Percentiles rank a stretch among this genome's conserved stretches.
phyloP scores from a whole-genome alignment of 2,113 vertebrate species.

The Zosterops japonicus region DNA sequence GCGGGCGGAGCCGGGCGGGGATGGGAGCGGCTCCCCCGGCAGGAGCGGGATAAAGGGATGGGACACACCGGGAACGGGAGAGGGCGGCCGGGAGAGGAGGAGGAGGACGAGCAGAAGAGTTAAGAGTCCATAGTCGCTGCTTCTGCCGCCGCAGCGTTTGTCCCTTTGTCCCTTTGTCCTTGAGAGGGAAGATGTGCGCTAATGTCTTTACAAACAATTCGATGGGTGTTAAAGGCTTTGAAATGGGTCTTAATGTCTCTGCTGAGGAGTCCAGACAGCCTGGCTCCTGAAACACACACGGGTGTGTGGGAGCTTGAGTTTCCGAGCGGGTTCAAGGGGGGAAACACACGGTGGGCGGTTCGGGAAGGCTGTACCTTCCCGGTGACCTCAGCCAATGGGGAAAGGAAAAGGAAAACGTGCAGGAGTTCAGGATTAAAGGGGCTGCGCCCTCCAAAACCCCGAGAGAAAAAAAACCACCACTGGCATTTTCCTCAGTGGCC shows the following conservation, averaged over 20 bases:
- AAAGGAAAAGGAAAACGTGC: too few species aligned
- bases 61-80: not conserved
- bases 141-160: not conserved
- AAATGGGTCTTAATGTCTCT: not conserved
- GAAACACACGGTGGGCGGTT: not conserved
- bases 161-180: not conserved
- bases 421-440: not conserved
- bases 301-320: not conserved
- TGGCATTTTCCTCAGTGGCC: rapidly evolving
- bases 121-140: not conserved
- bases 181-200: not conserved
- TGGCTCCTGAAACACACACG: not conserved
- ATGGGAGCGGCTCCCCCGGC: too few species aligned
- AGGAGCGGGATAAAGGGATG: not conserved
- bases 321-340: too few species aligned
- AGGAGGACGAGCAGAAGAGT: not conserved
- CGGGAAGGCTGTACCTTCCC: not conserved
- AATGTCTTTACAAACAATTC: not conserved
- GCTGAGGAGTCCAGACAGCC: too few species aligned
- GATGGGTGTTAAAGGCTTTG: not conserved
- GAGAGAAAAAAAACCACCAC: rapidly evolving
- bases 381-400: not conserved
- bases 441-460: too few species aligned
- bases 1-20: not conserved
- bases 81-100: not conserved